Base-by-base conservation (phyloP, 2,113 vertebrate species). In the Solea senegalensis region DNA sequence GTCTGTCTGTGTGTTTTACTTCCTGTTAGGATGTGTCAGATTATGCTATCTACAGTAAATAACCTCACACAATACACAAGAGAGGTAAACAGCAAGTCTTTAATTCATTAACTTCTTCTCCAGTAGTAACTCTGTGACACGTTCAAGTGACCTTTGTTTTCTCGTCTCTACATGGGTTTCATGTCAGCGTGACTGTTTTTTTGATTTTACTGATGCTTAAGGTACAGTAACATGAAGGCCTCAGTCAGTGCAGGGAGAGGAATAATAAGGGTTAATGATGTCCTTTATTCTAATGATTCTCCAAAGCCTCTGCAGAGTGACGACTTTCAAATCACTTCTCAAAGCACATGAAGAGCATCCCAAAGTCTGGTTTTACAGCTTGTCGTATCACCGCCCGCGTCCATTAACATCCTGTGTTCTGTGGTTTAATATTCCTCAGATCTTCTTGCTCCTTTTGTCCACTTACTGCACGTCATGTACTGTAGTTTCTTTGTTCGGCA, bases 11-110 rank as follows among this genome's bases (percentile, higher is more conserved):
- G 69, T 73, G 51, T 70, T 57, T 34, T 6, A 72, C 73, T 63
- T 80, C 65, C 73, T 75, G 68, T 76, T 74, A 55, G 34, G 74
- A 43, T 64, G 52, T 72, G 46, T 70, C 41, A 62, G 39, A 45
- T 68, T 72, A 21, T 69, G 28, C 64, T 69, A 49, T 70, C 52
- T 65, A 8, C 13, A 59, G 84, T 69, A 78, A 40, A 54, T 53
- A 74, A 76, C 50, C 58, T n/a, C 16, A 54, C 15, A 16, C 34
- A 21, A 27, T n/a, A 60, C 58, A 41, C 3, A 34, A 63, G 58
- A 81, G 43, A 8, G 43, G 43, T 76, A 72, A 55, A 44, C 49
- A 11, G 70, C 21, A 21, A 21, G 21, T 44, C 40, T 34, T 46
- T 53, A 9, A 27, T 48, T 69, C 1, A 12, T 70, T 68, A 1